Base-by-base conservation (phyloP, 2,888 invertebrate genomes). In the Girardia tigrina region DNA sequence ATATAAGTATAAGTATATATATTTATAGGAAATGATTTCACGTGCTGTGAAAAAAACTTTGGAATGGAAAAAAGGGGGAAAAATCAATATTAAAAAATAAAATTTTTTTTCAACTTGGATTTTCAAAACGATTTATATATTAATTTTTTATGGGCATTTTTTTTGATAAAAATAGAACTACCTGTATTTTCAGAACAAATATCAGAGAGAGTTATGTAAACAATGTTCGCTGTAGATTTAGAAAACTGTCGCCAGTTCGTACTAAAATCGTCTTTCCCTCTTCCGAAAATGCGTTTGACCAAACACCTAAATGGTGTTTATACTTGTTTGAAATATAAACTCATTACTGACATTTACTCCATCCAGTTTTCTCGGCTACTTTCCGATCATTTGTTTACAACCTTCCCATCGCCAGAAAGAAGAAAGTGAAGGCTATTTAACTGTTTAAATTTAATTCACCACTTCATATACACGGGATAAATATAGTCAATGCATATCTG, bases 211-310 rank as follows among this genome's bases (percentile, higher is more conserved):
- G 4, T 56, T 56, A 56, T 56, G 56, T 56, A 56, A 56, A 56
- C 56, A 56, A 56, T 56, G n/a, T 56, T 56, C n/a, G 56, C 56
- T 56, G 56, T 56, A 56, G 56, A 56, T 56, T 56, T 56, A 4
- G 56, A 56, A 56, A 56, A 56, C 56, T 56, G 56, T 56, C 56
- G 56, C 56, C 56, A 56, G 23, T 23, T 56, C 23, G n/a, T 56
- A 56, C 56, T 20, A 23, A n/a, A 56, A 56, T 56, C 56, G 2
- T 56, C 56, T 56, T 56, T 4, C 8, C 8, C 4, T 23, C 23
- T 56, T 4, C 8, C 4, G 8, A 56, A 56, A 20, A 12, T 56
- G 56, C 56, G 23, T 56, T n/a, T 56, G 56, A 56, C 56, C 56
- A 56, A 56, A 56, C 56, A 56, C 56, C 56, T 56, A 56, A n/a